Percentiles rank a stretch among this genome's conserved stretches.
phyloP scores from a whole-genome alignment of 2,888 invertebrate species.

The Anoncus sp. region DNA sequence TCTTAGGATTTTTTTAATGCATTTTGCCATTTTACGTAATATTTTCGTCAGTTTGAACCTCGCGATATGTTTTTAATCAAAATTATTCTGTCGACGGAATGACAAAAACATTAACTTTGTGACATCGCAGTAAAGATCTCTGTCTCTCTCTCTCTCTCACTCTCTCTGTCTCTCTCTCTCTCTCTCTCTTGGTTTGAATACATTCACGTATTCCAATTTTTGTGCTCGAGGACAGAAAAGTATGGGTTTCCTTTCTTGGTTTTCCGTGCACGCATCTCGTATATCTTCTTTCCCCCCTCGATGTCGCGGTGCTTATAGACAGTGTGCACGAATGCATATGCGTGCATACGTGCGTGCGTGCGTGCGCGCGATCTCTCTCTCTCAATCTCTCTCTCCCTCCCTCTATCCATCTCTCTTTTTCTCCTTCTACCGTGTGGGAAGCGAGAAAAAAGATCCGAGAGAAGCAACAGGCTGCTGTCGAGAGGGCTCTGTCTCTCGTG shows the following conservation, averaged over 20 bases:
- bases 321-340: slow-evolving; percentile 59
- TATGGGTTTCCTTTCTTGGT: slow-evolving; percentile 57
- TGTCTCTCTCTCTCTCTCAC: neutral
- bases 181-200: slow-evolving; percentile 23
- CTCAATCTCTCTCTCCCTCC: slow-evolving; percentile 1
- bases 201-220: slow-evolving; percentile 49
- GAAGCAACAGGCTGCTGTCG: slow-evolving; percentile 75
- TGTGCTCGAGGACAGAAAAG: slow-evolving; percentile 44
- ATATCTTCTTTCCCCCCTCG: slow-evolving; percentile 24
- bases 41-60: neutral
- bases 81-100: neutral
- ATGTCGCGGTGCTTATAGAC: slow-evolving; percentile 26
- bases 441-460: slow-evolving; percentile 69
- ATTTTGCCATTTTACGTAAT: slow-evolving; percentile 29
- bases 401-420: slow-evolving; percentile 10
- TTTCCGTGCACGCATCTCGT: slow-evolving; percentile 65
- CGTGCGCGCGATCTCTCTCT: slow-evolving; percentile 59
- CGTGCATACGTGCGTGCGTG: slow-evolving; percentile 62
- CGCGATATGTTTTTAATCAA: neutral
- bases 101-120: slow-evolving; percentile 10
- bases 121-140: neutral
- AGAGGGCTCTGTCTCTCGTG: slow-evolving; percentile 46
- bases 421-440: slow-evolving; percentile 72
- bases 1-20: neutral
- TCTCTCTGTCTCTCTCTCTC: neutral